Evolutionary conservation across 2,888 invertebrate genomes (phyloP), one percentile per base, ranked within the genome.

Genomic region (Phyllotreta striolata): DNA sequence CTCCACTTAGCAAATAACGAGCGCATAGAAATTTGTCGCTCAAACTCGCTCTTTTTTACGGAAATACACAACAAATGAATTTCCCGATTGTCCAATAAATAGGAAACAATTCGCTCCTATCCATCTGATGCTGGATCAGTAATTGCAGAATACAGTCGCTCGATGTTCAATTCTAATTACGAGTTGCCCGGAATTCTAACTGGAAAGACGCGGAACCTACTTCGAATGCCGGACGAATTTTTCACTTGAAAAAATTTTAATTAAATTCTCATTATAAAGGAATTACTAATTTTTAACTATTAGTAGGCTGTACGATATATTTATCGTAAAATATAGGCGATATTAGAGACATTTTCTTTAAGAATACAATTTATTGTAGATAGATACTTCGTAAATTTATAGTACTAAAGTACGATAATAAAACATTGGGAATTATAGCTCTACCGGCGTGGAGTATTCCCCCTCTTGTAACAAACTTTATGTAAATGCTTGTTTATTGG

Each of bases 21-120:
- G 24, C 24, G 24, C 24, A 24, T 24, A 24, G 24, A 24, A 14
- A 44, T 44, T 44, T 44, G 44, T 44, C 44, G 10, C 44, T 44
- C 24, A 24, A 24, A 24, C 24, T 44, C n/a, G 44, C 41, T 10
- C 12, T 6, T n/a, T 44, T 44, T 44, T 44, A 44, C 14, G 44
- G 10, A 9, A n/a, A 24, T 24, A 24, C 24, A 24, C 24, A 7
- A 14, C 59, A 59, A 59, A 43, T 60, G 59, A 58, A 62, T 46
- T 55, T 55, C 49, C 40, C 62, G 55, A 62, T 55, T 43, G 40
- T 39, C 39, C 59, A 55, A 62, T 62, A 55, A 62, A 62, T 62
- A 62, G 62, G 55, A 62, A 62, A 49, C 62, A 62, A 62, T 62
- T 62, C 55, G 62, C 49, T 62, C 55, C 52, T 55, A 61, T 61